Base-by-base conservation (phyloP, 2,113 vertebrate genomes). In the Haemorhous mexicanus region DNA sequence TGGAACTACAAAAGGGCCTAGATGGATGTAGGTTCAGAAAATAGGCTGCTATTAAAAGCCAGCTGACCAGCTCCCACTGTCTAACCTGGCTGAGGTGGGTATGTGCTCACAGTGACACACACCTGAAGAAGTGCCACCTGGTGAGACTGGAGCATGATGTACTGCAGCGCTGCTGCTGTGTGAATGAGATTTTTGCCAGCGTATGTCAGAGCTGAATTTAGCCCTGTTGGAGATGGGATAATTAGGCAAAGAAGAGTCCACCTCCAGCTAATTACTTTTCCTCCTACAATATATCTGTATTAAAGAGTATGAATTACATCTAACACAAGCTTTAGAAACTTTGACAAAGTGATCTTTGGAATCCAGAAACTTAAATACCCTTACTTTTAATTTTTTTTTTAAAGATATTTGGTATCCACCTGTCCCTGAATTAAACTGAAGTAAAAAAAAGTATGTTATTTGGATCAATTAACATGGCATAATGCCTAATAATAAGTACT, bases 261-360 rank as follows among this genome's bases (percentile, higher is more conserved):
- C 80, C 86, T 92, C 83, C 92, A 92, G 79, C 50, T 80, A 90
- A 95, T 92, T 89, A 89, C 43, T 90, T 74, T 81, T 89, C 86
- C 94, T 93, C 72, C 90, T 74, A 83, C 95, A 76, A 8, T 43
- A 69, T 33, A 63, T 84, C 63, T 88, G 76, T 72, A 81, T 86
- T 90, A 52, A 90, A 90, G 47, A 8, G 9, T 43, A 96, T 63
- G 47, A 88, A 81, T 84, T 93, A 59, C 52, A 84, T 43, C 62
- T 59, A 80, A 80, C 21, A 56, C 10, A 81, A 84, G 68, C 47
- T 59, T 77, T 63, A 47, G 82, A 84, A 83, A 43, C 19, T 53
- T 39, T 23, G 46, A 77, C 32, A 74, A 50, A 9, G 4, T 35
- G 9, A 84, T 84, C 37, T 70, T 33, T 64, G 61, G 27, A 78